Percentiles rank a stretch among this genome's conserved stretches.
Conservation (phyloP, 23 tunicate genomes). For the Corella eumyota region DNA sequence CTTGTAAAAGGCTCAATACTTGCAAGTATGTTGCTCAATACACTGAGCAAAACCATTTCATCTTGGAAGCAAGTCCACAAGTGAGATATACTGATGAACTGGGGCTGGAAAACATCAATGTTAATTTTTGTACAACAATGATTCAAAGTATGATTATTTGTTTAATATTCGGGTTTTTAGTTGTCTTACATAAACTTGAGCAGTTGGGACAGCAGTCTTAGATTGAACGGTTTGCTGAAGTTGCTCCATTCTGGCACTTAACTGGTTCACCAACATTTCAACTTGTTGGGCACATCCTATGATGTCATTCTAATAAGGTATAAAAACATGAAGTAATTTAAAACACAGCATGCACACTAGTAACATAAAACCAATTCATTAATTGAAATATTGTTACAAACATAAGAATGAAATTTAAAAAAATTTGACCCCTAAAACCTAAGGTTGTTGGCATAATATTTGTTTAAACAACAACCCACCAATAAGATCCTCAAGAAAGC, state of each 20-base stretch:
- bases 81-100: constrained; percentile 87
- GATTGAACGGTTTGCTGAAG: constrained; percentile 93
- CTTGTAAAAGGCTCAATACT: constrained; percentile 89
- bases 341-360: no score
- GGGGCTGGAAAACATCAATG: constrained; percentile 37
- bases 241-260: constrained; percentile 78
- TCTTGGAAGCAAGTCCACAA: constrained; percentile 98
- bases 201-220: constrained; percentile 97
- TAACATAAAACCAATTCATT: no score
- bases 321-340: no score
- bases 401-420: no score
- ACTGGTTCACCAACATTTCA: constrained; percentile 75
- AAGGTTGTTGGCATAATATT: no score
- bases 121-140: not conserved
- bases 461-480: constrained; percentile 39
- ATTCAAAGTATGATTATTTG: no score
- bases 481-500: constrained; percentile 69
- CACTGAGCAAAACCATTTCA: constrained; percentile 96
- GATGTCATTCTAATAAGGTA: constrained; percentile 49
- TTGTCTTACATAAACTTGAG: constrained; percentile 80
- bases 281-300: constrained; percentile 96
- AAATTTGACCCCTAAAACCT: no score
- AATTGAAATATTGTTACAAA: no score
- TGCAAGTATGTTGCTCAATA: constrained; percentile 81
- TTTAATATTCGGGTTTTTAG: not conserved